These are phyloP conservation scores for Agriopis marginaria DNA, from an alignment of 2,888 invertebrate genomes.

Conservation along the genomic window DNA sequence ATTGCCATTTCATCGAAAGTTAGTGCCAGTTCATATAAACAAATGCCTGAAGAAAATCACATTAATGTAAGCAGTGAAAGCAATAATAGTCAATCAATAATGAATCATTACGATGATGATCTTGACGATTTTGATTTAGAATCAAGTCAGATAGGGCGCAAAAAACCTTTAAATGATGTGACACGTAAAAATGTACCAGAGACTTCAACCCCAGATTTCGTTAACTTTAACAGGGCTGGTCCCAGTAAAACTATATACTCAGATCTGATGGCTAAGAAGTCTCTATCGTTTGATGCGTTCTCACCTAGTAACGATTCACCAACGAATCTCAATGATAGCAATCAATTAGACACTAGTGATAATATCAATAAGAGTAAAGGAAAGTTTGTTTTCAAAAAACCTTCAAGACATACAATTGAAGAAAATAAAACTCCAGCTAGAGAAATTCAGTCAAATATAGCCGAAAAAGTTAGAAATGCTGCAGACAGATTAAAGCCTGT, in stretches of 20 bases:
- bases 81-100: constrained; percentile 53
- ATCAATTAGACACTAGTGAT: constrained; percentile 57
- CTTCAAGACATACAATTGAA: constrained; percentile 63
- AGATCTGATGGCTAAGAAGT: constrained; percentile 62
- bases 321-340: constrained; percentile 53
- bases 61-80: constrained; percentile 50
- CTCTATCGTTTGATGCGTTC: constrained; percentile 64
- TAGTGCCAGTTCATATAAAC: constrained; percentile 56
- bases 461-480: constrained; percentile 70
- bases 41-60: constrained; percentile 40
- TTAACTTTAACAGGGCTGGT: constrained; percentile 53
- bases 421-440: constrained; percentile 57
- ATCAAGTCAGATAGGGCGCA: constrained; percentile 51
- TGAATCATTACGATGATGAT: constrained; percentile 56
- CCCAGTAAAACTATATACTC: constrained; percentile 64
- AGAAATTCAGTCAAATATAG: constrained; percentile 69
- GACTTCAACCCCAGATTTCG: constrained; percentile 69
- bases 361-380: constrained; percentile 66
- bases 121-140: constrained; percentile 62
- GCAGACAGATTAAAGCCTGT: constrained; percentile 73
- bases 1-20: constrained; percentile 70
- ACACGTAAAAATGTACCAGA: constrained; percentile 28
- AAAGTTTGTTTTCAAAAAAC: constrained; percentile 78
- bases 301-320: constrained; percentile 59
- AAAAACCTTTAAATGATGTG: constrained; percentile 35